phyloP scores from a whole-genome alignment of 1,140 invertebrate species.

The Rhyacophila brunnea region DNA sequence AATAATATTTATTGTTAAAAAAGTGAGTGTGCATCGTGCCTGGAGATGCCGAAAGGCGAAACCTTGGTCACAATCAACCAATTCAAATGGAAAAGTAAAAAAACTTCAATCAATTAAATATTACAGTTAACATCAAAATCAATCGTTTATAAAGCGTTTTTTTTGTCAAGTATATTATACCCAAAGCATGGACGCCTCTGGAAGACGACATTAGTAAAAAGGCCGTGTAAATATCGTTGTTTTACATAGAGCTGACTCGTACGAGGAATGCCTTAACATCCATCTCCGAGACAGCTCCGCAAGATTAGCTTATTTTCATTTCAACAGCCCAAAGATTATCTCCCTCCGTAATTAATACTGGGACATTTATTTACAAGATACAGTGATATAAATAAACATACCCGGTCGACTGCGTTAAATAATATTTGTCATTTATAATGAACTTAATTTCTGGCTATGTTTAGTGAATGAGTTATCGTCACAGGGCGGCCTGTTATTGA shows the following conservation, averaged over 20 bases:
- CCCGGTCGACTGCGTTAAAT: slow-evolving; percentile 1
- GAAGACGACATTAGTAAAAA: slow-evolving; percentile 8
- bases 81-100: too few relatives aligned
- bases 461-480: not conserved
- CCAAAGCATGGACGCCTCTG: not conserved
- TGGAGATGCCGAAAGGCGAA: too few relatives aligned
- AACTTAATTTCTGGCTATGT: slow-evolving; percentile 8
- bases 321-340: slow-evolving; percentile 33
- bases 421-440: slow-evolving; percentile 21
- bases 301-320: slow-evolving; percentile 35
- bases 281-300: slow-evolving; percentile 25
- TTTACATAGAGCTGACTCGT: slow-evolving; percentile 18
- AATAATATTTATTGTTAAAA: too few relatives aligned
- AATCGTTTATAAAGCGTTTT: too few relatives aligned
- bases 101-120: too few relatives aligned
- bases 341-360: slow-evolving; percentile 27
- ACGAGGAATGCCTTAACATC: slow-evolving; percentile 26
- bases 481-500: not conserved
- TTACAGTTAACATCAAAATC: too few relatives aligned
- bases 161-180: too few relatives aligned
- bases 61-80: too few relatives aligned
- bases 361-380: slow-evolving; percentile 24
- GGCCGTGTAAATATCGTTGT: slow-evolving; percentile 30
- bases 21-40: too few relatives aligned
- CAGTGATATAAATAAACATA: slow-evolving; percentile 9